Evolutionary conservation across 1,140 invertebrate species (phyloP), one percentile per base, ranked within the genome.

Genomic region (Berghia stephanieae): DNA sequence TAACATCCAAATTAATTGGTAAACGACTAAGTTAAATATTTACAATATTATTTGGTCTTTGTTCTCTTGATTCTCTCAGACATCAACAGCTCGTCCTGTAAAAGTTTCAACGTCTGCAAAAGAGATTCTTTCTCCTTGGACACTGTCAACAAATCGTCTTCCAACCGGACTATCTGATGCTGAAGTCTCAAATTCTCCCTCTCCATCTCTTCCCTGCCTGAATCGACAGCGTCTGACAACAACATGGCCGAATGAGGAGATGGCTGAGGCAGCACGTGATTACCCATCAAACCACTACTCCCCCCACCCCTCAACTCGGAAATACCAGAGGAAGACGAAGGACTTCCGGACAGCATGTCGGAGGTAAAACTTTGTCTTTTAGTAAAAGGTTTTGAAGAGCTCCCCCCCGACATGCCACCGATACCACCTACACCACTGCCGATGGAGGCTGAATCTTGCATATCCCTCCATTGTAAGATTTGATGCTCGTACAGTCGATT

Each of bases 51-150:
- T 46, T 67, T 75, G 40, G 79, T 38, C 21, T 66, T 66, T 24
- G 74, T 71, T 46, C 79, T 44, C 18, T 67, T 34, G 16, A 68
- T 63, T 1, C 80, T 78, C 66, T 87, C 85, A 10, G 85, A 87
- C 36, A 74, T 38, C 21, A 82, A 46, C 24, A 88, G 76, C 70
- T 88, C 87, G 38, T 87, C 85, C 77, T 88, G 87, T 55, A 88
- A 77, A 18, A 86, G 63, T 36, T 84, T 79, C 18, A 87, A 60
- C 18, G 86, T 85, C n/a, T 78, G 78, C n/a, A 87, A 44, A 63
- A 87, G 75, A 0, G 85, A 85, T 6, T 86, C 78, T 69, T 84
- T 83, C 75, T 88, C 86, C 55, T 83, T 72, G 16, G 55, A 75
- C 55, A 81, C 67, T 0, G 71, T 75, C 42, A 73, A 31, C 16